phyloP scores from a whole-genome alignment of 2,888 invertebrate genomes.

The Drosophila borborema region DNA sequence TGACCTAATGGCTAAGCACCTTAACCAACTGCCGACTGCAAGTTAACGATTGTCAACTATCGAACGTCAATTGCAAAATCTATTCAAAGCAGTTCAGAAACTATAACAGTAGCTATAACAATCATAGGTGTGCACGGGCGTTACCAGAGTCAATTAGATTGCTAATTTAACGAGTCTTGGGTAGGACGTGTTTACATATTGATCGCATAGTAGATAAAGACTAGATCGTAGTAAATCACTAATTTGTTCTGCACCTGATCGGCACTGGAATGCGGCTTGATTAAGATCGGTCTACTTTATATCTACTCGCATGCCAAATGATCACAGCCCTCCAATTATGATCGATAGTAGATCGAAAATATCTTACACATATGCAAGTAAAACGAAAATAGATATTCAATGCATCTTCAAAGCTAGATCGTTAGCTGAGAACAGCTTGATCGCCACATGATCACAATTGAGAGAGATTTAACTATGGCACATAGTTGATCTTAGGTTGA shows the following conservation, averaged over 20 bases:
- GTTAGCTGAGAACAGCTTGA: not conserved
- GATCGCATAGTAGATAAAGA: not conserved
- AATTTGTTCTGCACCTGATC: not conserved
- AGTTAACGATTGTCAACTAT: not conserved
- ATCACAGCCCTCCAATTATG: not conserved
- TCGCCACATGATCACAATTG: not conserved
- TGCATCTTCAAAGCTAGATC: not conserved
- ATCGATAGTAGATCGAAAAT: not conserved
- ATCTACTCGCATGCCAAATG: not conserved
- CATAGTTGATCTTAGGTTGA: not conserved
- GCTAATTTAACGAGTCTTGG: constrained; percentile 4
- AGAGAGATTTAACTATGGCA: not conserved
- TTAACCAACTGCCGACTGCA: not conserved
- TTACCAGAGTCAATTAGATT: not conserved
- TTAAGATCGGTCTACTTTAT: not conserved
- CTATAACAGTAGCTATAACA: not conserved
- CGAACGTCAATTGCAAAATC: constrained; percentile 4
- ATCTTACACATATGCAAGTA: not conserved
- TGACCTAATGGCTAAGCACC: constrained; percentile 1
- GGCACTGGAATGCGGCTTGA: not conserved
- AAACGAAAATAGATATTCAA: not conserved
- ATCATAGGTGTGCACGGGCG: not conserved
- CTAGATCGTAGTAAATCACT: not conserved
- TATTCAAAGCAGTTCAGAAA: not conserved
- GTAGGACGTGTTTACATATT: not conserved